Conservation (phyloP, 2,113 vertebrate genomes). For the Heptranchias perlo region DNA sequence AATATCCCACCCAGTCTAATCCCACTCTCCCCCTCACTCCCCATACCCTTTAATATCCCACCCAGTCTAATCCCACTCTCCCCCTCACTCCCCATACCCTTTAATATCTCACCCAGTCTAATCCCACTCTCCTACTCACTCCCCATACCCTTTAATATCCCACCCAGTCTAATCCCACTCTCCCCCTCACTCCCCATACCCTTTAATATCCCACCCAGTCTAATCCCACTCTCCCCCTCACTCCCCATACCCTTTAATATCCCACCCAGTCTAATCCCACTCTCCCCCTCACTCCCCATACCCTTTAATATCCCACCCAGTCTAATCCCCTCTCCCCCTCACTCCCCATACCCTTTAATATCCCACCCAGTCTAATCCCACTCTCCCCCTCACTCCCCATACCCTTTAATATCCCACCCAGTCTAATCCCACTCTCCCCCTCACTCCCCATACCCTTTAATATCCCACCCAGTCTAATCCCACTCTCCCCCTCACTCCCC, state of each 20-base stretch:
- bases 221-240: background rate
- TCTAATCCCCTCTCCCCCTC: too few species aligned
- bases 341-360: too few species aligned
- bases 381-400: background rate
- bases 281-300: background rate
- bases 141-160: background rate
- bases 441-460: background rate
- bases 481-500: background rate
- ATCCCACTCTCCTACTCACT: background rate
- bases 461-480: background rate
- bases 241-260: background rate
- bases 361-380: too few species aligned
- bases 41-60: too few species aligned
- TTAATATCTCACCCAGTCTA: background rate
- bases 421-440: background rate
- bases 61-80: background rate
- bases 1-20: too few species aligned
- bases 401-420: too few species aligned
- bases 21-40: background rate
- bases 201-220: background rate
- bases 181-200: background rate
- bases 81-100: background rate
- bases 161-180: background rate
- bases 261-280: background rate
- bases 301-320: background rate